Conservation (phyloP, 2,113 vertebrate species). For the Hoplias malabaricus region DNA sequence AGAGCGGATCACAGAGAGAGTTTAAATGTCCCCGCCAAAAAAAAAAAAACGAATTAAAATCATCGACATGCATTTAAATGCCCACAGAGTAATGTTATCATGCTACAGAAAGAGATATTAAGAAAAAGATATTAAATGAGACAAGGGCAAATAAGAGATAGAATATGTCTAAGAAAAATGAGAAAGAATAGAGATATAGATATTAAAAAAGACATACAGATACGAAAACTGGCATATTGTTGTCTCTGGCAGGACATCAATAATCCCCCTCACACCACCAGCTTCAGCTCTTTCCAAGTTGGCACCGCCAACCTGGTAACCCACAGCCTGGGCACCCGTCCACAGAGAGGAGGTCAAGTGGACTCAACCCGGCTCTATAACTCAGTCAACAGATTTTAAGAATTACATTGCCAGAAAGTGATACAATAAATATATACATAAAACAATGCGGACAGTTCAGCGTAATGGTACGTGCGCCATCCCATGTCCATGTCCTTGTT, state of each 20-base stretch:
- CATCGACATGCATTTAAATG: background rate
- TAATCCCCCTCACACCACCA: background rate
- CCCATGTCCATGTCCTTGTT: too few species aligned
- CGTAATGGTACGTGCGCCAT: too few species aligned
- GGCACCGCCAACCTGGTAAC: background rate
- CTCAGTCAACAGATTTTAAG: background rate
- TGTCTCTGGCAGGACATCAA: background rate
- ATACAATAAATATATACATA: too few species aligned
- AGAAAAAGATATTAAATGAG: background rate
- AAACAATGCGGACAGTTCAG: too few species aligned
- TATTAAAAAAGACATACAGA: background rate
- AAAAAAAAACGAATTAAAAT: background rate
- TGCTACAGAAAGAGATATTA: background rate
- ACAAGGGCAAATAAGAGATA: background rate
- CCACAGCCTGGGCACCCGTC: background rate
- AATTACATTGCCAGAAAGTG: too few species aligned
- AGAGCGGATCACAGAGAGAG: conserved; percentile 1
- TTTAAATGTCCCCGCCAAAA: background rate
- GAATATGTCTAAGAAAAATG: fast-evolving
- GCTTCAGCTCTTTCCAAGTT: background rate
- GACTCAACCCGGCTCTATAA: conserved; percentile 1
- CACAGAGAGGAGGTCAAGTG: conserved; percentile 24
- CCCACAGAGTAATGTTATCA: background rate
- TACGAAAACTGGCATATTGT: background rate
- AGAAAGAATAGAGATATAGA: background rate